These are phyloP conservation scores for Dipodomys spectabilis DNA, from an alignment of 2,113 vertebrate species.

Conservation along the genomic window DNA sequence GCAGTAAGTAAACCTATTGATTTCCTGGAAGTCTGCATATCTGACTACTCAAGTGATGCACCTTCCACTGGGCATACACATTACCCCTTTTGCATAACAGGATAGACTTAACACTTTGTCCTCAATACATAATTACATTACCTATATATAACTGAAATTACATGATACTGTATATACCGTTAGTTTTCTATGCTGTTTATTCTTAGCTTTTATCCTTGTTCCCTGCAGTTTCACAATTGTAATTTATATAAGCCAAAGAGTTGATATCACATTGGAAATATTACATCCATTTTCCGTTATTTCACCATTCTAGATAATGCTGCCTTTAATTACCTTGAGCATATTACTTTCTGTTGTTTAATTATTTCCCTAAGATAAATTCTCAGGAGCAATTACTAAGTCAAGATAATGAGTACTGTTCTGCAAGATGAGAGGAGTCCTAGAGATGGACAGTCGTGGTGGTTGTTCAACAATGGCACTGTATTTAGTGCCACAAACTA, in stretches of 20 bases:
- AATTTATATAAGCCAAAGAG: background rate
- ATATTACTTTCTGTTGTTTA: conserved; percentile 51
- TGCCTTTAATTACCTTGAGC: background rate
- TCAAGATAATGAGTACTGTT: background rate
- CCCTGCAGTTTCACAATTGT: background rate
- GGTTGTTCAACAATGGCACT: background rate
- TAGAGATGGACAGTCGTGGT: background rate
- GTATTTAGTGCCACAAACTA: background rate
- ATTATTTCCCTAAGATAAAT: conserved; percentile 59
- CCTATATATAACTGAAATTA: background rate
- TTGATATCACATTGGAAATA: conserved; percentile 5
- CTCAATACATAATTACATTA: background rate
- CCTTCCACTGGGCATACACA: background rate
- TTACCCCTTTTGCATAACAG: background rate
- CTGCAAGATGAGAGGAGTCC: conserved; percentile 10
- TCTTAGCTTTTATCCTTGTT: background rate
- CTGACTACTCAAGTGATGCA: background rate
- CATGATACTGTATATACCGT: background rate
- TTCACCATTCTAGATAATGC: conserved; percentile 35
- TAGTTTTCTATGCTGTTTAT: conserved; percentile 12
- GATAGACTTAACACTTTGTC: background rate
- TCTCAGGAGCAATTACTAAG: background rate
- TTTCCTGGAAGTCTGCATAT: background rate
- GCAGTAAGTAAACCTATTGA: conserved; percentile 2
- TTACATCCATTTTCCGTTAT: conserved; percentile 3